Percentiles rank a stretch among this genome's conserved stretches.
Conservation (phyloP, 2,113 vertebrate species). For the Engystomops pustulosus region DNA sequence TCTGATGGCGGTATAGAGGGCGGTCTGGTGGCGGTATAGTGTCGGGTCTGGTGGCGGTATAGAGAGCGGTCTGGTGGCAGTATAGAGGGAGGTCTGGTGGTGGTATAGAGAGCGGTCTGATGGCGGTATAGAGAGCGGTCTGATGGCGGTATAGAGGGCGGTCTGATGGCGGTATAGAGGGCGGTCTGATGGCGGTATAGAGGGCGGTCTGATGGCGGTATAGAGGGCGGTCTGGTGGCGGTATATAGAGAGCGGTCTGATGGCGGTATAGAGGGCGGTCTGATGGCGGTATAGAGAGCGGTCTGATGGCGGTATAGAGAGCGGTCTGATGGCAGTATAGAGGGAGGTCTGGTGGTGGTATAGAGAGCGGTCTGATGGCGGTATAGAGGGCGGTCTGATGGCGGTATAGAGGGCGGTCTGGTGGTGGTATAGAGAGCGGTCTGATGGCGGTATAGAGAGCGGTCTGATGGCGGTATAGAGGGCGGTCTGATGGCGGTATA, state of each 20-base stretch:
- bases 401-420: background rate
- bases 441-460: too few species aligned
- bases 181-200: background rate
- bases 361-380: too few species aligned
- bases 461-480: too few species aligned
- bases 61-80: background rate
- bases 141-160: background rate
- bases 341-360: too few species aligned
- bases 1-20: background rate
- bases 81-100: background rate
- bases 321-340: too few species aligned
- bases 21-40: background rate
- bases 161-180: background rate
- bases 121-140: background rate
- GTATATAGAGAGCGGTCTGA: too few species aligned
- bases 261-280: background rate
- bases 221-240: background rate
- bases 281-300: background rate
- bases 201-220: background rate
- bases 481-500: too few species aligned
- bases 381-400: too few species aligned
- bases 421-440: too few species aligned
- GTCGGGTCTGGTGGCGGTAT: too few species aligned
- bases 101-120: background rate
- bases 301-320: background rate